These are phyloP conservation scores for Cettia cetti DNA, from an alignment of 2,113 vertebrate genomes.

Conservation along the genomic window DNA sequence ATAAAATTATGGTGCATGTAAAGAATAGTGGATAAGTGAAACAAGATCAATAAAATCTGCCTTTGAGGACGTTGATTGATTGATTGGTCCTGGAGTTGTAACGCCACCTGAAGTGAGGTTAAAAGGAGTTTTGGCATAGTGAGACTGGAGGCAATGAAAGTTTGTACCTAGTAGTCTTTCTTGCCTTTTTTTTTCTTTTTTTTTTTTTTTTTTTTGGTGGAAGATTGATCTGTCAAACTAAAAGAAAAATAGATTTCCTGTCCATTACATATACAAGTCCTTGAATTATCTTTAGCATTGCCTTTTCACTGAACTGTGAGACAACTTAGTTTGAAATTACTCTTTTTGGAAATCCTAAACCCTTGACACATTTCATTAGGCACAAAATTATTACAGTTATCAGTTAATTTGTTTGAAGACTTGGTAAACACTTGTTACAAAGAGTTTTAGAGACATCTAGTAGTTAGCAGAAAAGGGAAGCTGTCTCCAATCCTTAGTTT, in stretches of 20 bases:
- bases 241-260: constrained; percentile 62
- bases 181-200: background rate
- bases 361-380: constrained; percentile 69
- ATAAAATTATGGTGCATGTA: background rate
- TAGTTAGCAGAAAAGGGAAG: constrained; percentile 67
- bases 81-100: background rate
- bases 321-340: constrained; percentile 61
- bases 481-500: constrained; percentile 68
- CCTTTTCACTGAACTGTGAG: constrained; percentile 58
- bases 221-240: constrained; percentile 50
- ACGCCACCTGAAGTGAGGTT: background rate
- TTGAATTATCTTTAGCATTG: constrained; percentile 55
- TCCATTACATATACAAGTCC: constrained; percentile 51
- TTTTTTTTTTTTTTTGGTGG: background rate
- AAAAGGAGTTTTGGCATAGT: background rate
- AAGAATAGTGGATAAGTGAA: constrained; percentile 19
- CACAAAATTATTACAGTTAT: constrained; percentile 70
- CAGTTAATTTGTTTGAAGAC: constrained; percentile 70
- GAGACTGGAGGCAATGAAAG: constrained; percentile 20
- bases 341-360: constrained; percentile 58
- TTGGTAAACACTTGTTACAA: constrained; percentile 66
- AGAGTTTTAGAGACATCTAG: constrained; percentile 40
- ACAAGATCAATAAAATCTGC: constrained; percentile 13
- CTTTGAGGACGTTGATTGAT: background rate
- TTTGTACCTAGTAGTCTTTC: constrained; percentile 1